Evolutionary conservation across 2,888 invertebrate genomes (phyloP), one percentile per base, ranked within the genome.

Genomic region (Zaprionus bogoriensis): DNA sequence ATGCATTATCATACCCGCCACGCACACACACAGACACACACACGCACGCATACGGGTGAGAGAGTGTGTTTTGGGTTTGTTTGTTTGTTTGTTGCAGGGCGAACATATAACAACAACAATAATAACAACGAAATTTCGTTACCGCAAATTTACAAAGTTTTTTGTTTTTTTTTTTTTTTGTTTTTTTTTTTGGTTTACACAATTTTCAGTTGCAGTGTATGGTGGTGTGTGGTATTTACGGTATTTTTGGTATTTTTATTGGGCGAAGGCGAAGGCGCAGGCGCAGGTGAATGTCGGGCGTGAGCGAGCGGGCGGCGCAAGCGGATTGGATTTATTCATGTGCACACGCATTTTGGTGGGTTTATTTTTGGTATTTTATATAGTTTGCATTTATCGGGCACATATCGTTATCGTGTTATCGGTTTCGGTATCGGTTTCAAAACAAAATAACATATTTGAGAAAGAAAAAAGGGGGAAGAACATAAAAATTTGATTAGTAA

Each of bases 351-450:
- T 45, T 14, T 28, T 14, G 5, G 10, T 42, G n/a, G 10, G 6
- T 17, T 27, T 67, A 20, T 50, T 62, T 62, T 42, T 62, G 45
- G 59, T 46, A n/a, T 36, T 51, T 36, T 27, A 28, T 28, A 10
- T 42, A 42, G 54, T 38, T 62, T 53, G 48, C 30, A 48, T 39
- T 45, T 68, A 48, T 66, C 54, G 72, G 54, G 68, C 64, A 68
- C 36, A 54, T 64, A 52, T 65, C 55, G 57, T 94, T 46, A 55
- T 64, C 55, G 67, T 28, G 32, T 51, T 53, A 62, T 55, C 51
- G 41, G 14, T 61, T 28, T 93, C 91, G 93, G 93, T 91, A 39
- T 67, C 58, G 41, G 61, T 58, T 38, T 53, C 25, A 32, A 28
- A 68, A 50, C 58, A 61, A 61, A 66, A 69, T 61, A 57, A 54